phyloP scores from a whole-genome alignment of 2,888 invertebrate species.

The Phasia obesa region DNA sequence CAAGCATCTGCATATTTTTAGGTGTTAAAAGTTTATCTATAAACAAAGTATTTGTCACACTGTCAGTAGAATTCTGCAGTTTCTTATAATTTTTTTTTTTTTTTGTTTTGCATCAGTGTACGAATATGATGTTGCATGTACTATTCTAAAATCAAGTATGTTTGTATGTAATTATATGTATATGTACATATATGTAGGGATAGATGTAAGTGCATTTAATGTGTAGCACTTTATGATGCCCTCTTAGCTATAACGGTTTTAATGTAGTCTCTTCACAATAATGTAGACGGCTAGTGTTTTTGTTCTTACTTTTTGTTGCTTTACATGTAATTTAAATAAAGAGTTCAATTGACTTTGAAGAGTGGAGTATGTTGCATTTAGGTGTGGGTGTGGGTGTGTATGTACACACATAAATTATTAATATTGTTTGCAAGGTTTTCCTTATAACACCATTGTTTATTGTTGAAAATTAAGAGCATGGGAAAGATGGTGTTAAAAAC shows the following conservation, averaged over 20 bases:
- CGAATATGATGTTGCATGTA: constrained; percentile 26
- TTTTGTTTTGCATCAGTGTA: constrained; percentile 47
- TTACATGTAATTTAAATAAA: constrained; percentile 62
- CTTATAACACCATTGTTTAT: constrained; percentile 54
- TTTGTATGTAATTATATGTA: neutral
- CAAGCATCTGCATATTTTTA: neutral
- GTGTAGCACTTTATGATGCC: constrained; percentile 23
- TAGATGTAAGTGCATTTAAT: constrained; percentile 9
- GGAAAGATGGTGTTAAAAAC: constrained; percentile 41
- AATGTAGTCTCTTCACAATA: constrained; percentile 19
- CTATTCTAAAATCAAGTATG: neutral
- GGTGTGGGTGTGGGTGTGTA: neutral
- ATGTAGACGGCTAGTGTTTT: neutral
- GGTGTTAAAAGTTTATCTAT: constrained; percentile 41
- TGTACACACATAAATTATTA: no score
- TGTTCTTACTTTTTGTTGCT: constrained; percentile 14
- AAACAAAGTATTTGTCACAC: constrained; percentile 17
- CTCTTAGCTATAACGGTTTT: constrained; percentile 60
- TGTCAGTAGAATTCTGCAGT: constrained; percentile 5
- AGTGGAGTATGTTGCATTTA: constrained; percentile 29
- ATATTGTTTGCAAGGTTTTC: constrained; percentile 48
- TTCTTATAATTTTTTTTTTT: constrained; percentile 14
- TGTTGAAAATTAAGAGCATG: constrained; percentile 56
- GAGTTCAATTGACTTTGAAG: constrained; percentile 67
- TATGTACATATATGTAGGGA: neutral